phyloP scores from a whole-genome alignment of 2,113 vertebrate genomes.

The Melanerpes formicivorus region DNA sequence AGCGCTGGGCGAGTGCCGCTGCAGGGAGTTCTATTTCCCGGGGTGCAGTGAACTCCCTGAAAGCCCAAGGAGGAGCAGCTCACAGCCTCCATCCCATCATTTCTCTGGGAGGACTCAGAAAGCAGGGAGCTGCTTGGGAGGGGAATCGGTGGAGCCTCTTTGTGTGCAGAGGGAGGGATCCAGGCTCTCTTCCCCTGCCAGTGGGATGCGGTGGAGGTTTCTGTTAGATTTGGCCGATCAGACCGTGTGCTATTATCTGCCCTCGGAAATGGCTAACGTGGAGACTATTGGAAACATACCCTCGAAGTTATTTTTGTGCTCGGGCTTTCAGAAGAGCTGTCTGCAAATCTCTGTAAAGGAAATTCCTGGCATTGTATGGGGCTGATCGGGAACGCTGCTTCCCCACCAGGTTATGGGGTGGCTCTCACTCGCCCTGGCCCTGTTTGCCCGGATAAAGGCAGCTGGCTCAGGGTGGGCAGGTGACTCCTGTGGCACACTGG shows the following conservation, averaged over 20 bases:
- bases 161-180: neutral
- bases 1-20: neutral
- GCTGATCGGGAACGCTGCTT: slow-evolving; percentile 35
- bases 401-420: neutral
- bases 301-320: slow-evolving; percentile 40
- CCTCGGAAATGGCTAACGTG: slow-evolving; percentile 5
- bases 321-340: slow-evolving; percentile 18
- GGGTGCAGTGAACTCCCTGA: accelerated
- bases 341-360: slow-evolving; percentile 44
- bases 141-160: neutral
- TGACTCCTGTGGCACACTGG: neutral
- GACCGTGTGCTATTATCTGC: neutral
- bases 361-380: slow-evolving; percentile 59
- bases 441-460: neutral
- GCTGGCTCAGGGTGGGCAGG: neutral
- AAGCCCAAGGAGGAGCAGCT: neutral
- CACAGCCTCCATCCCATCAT: accelerated
- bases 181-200: neutral
- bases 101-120: neutral
- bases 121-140: neutral
- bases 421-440: neutral
- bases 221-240: slow-evolving; percentile 14
- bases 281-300: slow-evolving; percentile 42
- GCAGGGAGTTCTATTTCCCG: neutral
- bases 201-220: slow-evolving; percentile 18